Conservation (phyloP, 2,888 invertebrate genomes). For the Agriopis marginaria region DNA sequence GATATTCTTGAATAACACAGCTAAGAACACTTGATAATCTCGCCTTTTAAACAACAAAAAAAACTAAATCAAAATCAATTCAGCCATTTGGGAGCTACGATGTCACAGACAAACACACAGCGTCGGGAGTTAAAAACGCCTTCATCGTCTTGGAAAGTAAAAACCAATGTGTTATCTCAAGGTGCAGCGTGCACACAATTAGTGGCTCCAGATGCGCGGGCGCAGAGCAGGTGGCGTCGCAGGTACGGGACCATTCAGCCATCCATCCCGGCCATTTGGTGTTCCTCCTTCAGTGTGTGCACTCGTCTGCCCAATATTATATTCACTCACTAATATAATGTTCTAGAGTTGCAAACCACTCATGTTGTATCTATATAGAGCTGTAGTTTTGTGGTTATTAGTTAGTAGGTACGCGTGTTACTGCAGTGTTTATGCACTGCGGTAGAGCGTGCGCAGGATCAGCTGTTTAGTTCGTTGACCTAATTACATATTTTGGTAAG, state of each 20-base stretch:
- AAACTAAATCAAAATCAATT: no score
- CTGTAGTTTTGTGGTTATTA: slow-evolving; percentile 12
- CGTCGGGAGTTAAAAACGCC: no score
- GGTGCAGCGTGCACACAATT: slow-evolving; percentile 29
- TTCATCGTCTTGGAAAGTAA: background rate
- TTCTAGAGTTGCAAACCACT: background rate
- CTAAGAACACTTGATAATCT: no score
- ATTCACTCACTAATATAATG: background rate
- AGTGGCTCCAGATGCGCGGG: slow-evolving; percentile 25
- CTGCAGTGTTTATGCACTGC: background rate
- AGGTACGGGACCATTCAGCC: background rate
- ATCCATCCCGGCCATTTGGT: slow-evolving; percentile 10
- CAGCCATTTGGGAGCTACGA: no score
- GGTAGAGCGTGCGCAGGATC: slow-evolving; percentile 5
- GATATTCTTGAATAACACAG: no score
- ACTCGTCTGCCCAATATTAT: slow-evolving; percentile 5
- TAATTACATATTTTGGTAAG: slow-evolving; percentile 15
- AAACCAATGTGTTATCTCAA: slow-evolving; percentile 2
- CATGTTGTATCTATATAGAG: background rate
- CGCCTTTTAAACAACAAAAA: no score
- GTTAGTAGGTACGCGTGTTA: slow-evolving; percentile 3
- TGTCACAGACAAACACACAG: no score
- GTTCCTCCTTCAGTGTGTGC: slow-evolving; percentile 4
- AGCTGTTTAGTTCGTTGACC: slow-evolving; percentile 18
- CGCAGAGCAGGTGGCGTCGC: slow-evolving; percentile 30